Evolutionary conservation across 2,888 invertebrate genomes (phyloP).

Genomic region (Hermodice carunculata): DNA sequence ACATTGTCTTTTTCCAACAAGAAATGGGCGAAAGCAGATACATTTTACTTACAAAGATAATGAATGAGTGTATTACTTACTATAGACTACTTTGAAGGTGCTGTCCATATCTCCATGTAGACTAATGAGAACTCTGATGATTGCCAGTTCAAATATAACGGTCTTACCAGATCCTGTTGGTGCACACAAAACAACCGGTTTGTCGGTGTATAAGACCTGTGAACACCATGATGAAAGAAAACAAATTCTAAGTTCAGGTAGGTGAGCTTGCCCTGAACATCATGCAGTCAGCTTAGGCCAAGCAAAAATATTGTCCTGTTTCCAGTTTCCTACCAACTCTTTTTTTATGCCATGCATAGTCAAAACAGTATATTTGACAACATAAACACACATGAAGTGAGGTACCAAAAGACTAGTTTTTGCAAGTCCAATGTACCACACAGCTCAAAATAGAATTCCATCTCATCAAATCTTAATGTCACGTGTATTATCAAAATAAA

Average conservation of each 20-base stretch:
- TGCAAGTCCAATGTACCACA: not conserved
- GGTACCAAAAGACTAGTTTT: no score
- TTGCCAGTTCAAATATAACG: constrained; percentile 84
- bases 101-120: constrained; percentile 52
- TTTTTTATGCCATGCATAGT: not conserved
- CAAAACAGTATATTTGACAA: not conserved
- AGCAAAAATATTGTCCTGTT: not conserved
- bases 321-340: not conserved
- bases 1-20: no score
- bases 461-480: no score
- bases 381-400: no score
- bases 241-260: not conserved
- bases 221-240: not conserved
- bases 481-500: no score
- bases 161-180: constrained; percentile 90
- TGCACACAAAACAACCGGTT: constrained; percentile 81
- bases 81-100: constrained; percentile 78
- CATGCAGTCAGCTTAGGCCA: not conserved
- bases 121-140: constrained; percentile 78
- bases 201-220: constrained; percentile 73
- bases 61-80: constrained; percentile 72
- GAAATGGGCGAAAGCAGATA: no score
- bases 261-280: not conserved
- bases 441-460: not conserved
- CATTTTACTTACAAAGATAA: no score